These are phyloP conservation scores for Eutolmus rufibarbis DNA, from an alignment of 2,888 invertebrate species.

Conservation along the genomic window DNA sequence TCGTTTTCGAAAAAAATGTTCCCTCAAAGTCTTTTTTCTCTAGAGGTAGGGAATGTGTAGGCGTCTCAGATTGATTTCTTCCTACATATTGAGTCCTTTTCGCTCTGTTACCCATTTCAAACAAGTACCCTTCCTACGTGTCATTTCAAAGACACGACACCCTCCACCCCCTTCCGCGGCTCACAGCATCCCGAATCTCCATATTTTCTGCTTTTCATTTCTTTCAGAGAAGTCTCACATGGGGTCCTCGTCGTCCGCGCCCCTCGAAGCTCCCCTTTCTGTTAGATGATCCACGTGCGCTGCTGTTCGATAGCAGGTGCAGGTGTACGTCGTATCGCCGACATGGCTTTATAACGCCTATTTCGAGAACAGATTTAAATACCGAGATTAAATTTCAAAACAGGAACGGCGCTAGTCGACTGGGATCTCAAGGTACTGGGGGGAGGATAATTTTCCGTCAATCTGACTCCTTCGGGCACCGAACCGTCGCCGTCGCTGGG, in stretches of 20 bases:
- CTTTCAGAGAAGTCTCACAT: not conserved
- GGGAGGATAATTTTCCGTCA: slow-evolving; percentile 19
- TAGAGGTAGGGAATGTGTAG: not conserved
- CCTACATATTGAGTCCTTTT: slow-evolving; percentile 2
- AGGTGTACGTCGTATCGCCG: not conserved
- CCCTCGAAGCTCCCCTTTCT: not conserved
- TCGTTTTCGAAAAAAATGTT: not conserved
- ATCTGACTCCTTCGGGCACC: not conserved
- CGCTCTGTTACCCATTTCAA: slow-evolving; percentile 5
- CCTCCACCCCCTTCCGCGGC: not conserved
- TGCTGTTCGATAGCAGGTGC: not conserved
- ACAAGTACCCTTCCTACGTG: slow-evolving; percentile 4
- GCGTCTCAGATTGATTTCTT: slow-evolving; percentile 1
- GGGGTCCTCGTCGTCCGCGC: not conserved
- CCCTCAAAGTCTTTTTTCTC: not conserved
- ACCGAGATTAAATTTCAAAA: slow-evolving; percentile 23
- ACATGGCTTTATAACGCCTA: slow-evolving; percentile 15
- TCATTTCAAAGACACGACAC: slow-evolving; percentile 6
- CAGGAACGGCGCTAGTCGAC: not conserved
- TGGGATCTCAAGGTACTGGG: not conserved
- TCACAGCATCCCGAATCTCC: not conserved
- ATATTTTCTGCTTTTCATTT: not conserved
- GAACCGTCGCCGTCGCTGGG: not conserved
- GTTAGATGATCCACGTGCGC: not conserved
- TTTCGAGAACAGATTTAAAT: slow-evolving; percentile 23